Percentiles rank a stretch among this genome's conserved stretches.
Conservation (phyloP, 2,888 invertebrate genomes). For the Luperina nickerlii region DNA sequence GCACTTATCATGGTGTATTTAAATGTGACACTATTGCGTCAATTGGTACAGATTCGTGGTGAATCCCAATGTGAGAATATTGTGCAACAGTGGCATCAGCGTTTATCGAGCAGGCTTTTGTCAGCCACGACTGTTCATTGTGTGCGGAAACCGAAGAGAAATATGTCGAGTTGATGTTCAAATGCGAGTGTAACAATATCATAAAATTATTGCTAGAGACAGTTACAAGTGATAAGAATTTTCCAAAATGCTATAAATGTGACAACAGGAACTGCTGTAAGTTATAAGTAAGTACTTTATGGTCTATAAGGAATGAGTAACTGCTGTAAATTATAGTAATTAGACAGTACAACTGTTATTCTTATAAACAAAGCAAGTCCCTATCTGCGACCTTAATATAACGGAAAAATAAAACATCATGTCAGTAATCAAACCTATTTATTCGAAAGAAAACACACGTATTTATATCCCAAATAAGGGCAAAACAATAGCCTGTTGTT, state of each 20-base stretch:
- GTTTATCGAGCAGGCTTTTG: neutral
- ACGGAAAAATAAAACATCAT: neutral
- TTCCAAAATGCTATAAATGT: neutral
- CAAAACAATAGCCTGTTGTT: conserved; percentile 14
- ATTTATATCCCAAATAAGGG: neutral
- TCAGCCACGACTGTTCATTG: neutral
- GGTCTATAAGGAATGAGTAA: too few species aligned
- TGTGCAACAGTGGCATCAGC: neutral
- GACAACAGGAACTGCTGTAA: neutral
- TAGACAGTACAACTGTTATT: neutral
- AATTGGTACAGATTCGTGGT: neutral
- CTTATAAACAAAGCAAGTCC: neutral
- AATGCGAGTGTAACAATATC: neutral
- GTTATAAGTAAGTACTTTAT: too few species aligned
- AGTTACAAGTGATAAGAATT: neutral
- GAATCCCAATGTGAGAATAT: neutral
- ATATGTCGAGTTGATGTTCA: neutral
- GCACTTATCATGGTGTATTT: neutral
- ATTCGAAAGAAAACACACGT: neutral
- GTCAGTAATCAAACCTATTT: neutral
- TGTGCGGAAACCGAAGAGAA: neutral
- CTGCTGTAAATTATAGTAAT: neutral
- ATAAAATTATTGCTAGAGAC: neutral
- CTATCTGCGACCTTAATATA: neutral
- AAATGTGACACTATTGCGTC: neutral